Evolutionary conservation across 2,113 vertebrate species (phyloP), one percentile per base, ranked within the genome.

Genomic region (Monarcha castaneiventris): DNA sequence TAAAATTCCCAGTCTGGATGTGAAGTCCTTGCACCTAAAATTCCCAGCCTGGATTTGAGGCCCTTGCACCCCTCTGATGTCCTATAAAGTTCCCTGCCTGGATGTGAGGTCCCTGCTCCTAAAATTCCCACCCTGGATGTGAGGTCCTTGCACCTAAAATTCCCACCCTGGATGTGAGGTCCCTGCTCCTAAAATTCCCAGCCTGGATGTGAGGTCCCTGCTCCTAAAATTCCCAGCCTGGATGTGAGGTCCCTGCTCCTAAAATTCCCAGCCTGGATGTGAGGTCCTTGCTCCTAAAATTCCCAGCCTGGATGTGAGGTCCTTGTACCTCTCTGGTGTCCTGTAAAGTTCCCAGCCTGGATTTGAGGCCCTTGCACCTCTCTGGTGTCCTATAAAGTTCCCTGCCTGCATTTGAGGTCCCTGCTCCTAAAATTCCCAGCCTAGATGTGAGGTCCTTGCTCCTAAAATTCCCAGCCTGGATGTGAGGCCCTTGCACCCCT

Each of bases 191-290:
- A 37, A 37, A 25, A 3, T 35, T 66, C 49, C 10, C 17, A 4
- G 30, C 0, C 35, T 39, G 29, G 27, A 2, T 11, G 13, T 2
- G 58, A 51, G 10, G 8, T 51, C 27, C 18, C 4, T 20, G 39
- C 27, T 5, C 19, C 27, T 41, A 29, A 51, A 68, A 14, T 37
- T 30, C 26, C n/a, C 48, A 55, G 22, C 9, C 16, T 55, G 27
- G 49, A 7, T 23, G 3, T 7, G 39, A 43, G 16, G 14, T n/a
- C 56, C 20, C 9, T 22, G 32, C 8, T 22, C 55, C 55, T n/a
- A 48, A 23, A 23, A 48, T 48, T 48, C 48, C 32, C 55, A 56
- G 32, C 32, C 20, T 56, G 20, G 32, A 13, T 56, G 4, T 13
- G 19, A n/a, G 55, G 55, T 56, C 15, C 10, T 3, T 35, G 30